Conservation (phyloP, 2,888 invertebrate species). For the Trachelus troglodyta region DNA sequence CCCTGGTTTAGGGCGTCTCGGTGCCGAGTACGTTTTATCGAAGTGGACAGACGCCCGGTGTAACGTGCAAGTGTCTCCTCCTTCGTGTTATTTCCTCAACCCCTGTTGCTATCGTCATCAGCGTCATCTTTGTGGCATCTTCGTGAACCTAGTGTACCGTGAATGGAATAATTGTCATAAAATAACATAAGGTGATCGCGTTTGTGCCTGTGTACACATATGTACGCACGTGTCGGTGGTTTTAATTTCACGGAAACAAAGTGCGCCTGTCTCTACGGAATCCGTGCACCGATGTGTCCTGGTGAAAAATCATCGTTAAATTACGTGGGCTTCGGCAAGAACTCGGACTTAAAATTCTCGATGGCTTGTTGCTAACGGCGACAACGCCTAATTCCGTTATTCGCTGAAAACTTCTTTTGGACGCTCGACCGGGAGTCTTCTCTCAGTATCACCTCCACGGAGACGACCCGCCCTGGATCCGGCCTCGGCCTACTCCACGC, state of each 20-base stretch:
- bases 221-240: neutral
- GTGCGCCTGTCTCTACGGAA: neutral
- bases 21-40: neutral
- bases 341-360: neutral
- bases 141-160: neutral
- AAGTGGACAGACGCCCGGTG: slow-evolving; percentile 2
- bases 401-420: neutral
- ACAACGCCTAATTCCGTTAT: neutral
- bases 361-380: neutral
- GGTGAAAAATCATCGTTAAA: neutral
- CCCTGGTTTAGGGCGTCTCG: slow-evolving; percentile 2
- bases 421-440: neutral
- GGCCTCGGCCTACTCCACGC: neutral
- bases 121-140: neutral
- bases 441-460: neutral
- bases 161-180: neutral
- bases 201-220: neutral
- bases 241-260: neutral
- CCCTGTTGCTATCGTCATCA: neutral
- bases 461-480: neutral
- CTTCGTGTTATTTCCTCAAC: neutral
- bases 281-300: neutral
- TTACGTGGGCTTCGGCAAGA: neutral
- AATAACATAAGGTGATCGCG: neutral
- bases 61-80: neutral